Conservation (phyloP, 2,113 vertebrate genomes). For the Capricornis sumatraensis region DNA sequence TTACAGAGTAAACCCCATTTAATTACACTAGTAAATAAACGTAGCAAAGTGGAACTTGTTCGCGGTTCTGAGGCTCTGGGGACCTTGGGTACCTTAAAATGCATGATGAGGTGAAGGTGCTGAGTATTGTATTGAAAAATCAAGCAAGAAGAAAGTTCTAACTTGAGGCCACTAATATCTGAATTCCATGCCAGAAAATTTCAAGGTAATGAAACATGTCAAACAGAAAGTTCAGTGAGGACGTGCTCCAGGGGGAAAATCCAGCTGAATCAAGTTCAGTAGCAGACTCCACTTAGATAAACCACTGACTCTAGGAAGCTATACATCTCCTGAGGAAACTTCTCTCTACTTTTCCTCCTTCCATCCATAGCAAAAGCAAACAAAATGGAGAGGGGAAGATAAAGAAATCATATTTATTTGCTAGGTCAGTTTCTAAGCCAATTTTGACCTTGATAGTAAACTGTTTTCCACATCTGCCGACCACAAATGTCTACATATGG, state of each 20-base stretch:
- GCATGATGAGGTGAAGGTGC: background rate
- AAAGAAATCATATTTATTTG: background rate
- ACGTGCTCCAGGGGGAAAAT: background rate
- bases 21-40: background rate
- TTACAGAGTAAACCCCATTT: background rate
- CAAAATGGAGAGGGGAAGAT: background rate
- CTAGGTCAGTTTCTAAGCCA: background rate
- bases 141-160: background rate
- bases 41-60: background rate
- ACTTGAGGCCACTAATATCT: background rate
- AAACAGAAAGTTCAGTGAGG: background rate
- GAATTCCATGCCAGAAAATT: background rate
- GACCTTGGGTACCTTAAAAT: background rate
- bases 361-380: background rate
- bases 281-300: background rate
- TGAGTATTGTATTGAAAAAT: background rate
- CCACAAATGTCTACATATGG: background rate
- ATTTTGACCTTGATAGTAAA: background rate
- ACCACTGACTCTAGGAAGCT: background rate
- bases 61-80: background rate
- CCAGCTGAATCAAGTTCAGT: background rate
- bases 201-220: background rate
- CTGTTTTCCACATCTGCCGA: background rate
- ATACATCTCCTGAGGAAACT: background rate
- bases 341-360: background rate